These are phyloP conservation scores for Reticulitermes lucifugus DNA, from an alignment of 2,888 invertebrate species.

Conservation along the genomic window DNA sequence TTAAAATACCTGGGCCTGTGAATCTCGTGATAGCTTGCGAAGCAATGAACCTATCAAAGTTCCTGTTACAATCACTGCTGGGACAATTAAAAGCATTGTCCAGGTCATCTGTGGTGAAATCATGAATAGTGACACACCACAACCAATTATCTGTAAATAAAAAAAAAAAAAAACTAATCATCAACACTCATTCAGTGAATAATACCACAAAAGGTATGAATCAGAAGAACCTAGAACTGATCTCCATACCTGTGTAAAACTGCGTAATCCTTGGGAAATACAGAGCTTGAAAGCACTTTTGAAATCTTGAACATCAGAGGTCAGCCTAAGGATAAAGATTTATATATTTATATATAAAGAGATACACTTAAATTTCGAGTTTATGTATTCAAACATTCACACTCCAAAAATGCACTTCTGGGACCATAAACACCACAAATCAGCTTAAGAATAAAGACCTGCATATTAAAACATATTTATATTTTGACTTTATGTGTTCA, in stretches of 20 bases:
- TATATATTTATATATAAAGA: too few relatives aligned
- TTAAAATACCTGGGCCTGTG: constrained; percentile 81
- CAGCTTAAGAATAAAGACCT: constrained; percentile 68
- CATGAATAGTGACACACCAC: constrained; percentile 80
- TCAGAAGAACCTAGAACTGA: background rate
- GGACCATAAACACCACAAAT: constrained; percentile 97
- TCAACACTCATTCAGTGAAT: too few relatives aligned
- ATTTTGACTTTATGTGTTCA: too few relatives aligned
- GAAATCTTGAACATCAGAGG: constrained; percentile 95
- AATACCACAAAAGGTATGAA: too few relatives aligned
- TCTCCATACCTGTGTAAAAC: constrained; percentile 79
- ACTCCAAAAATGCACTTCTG: constrained; percentile 83
- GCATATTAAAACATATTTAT: too few relatives aligned
- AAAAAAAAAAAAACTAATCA: background rate
- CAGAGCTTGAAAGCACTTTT: constrained; percentile 96
- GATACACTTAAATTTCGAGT: too few relatives aligned
- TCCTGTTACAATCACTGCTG: constrained; percentile 87
- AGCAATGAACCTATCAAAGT: constrained; percentile 84
- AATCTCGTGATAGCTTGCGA: constrained; percentile 79
- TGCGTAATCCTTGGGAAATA: constrained; percentile 91
- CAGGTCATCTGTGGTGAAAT: constrained; percentile 93
- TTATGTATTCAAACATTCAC: too few relatives aligned
- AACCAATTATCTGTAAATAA: constrained; percentile 71
- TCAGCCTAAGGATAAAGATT: constrained; percentile 71
- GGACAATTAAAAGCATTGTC: constrained; percentile 85